Evolutionary conservation across 2,888 invertebrate genomes (phyloP).

Genomic region (Dysmachus trigonus): DNA sequence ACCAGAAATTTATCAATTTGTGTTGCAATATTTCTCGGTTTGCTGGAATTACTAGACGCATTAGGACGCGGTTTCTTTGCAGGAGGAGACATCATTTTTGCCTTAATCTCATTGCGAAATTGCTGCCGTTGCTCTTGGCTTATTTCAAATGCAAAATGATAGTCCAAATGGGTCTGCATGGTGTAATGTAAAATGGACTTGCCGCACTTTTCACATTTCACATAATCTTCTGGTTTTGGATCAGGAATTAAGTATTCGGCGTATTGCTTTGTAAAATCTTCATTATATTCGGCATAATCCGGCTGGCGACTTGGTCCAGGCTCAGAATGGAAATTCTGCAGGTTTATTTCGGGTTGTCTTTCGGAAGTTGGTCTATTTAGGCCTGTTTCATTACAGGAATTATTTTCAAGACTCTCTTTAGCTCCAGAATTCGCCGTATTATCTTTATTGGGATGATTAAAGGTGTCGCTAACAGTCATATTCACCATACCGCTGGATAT

Average conservation of each 20-base stretch:
- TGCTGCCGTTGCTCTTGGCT: conserved; percentile 68
- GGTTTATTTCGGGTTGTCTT: neutral
- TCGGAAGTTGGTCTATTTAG: neutral
- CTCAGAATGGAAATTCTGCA: neutral
- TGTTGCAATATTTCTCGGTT: conserved; percentile 43
- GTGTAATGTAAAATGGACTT: conserved; percentile 66
- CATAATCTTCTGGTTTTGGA: conserved; percentile 53
- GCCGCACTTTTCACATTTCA: conserved; percentile 73
- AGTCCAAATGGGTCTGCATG: conserved; percentile 76
- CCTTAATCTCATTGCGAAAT: conserved; percentile 56
- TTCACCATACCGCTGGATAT: neutral
- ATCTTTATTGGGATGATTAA: neutral
- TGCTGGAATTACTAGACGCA: conserved; percentile 52
- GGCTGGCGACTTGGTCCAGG: neutral
- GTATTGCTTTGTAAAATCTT: conserved; percentile 52
- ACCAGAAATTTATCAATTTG: conserved; percentile 51
- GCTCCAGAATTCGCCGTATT: neutral
- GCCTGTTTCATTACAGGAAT: neutral
- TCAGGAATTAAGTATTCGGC: conserved; percentile 58
- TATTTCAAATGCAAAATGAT: conserved; percentile 75
- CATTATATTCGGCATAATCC: neutral
- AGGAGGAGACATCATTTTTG: conserved; percentile 49
- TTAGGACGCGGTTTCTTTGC: conserved; percentile 52
- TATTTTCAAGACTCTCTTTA: neutral
- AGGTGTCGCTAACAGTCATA: neutral